Evolutionary conservation across 2,888 invertebrate genomes (phyloP), one percentile per base, ranked within the genome.

Genomic region (Epirrhoe alternata): DNA sequence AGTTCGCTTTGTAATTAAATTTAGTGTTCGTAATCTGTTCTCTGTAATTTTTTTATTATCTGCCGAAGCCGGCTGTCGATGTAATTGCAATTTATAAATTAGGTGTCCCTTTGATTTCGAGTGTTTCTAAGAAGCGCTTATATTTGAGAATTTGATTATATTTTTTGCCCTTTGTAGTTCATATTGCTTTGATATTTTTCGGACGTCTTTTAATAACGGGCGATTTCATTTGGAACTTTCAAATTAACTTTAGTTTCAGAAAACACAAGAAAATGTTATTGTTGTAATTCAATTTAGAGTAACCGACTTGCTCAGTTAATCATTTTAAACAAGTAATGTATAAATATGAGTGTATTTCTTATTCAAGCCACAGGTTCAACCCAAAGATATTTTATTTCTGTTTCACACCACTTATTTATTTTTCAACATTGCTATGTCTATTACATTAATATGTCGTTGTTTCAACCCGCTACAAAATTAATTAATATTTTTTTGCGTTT

Each of bases 1-100:
- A 87, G 89, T 90, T 89, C 89, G 87, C 86, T 89, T 89, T 88
- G 88, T 92, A 92, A 92, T 93, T 92, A 92, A 90, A 92, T 92
- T 92, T 92, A 91, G 91, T 91, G 90, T 90, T 89, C 87, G 86
- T 91, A 92, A 92, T 91, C 91, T 90, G 87, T 86, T 84, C 83
- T 82, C 82, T 88, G 81, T 86, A 81, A 82, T 64, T 58, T 81
- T 87, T 87, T 85, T 86, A 85, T 79, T 81, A 77, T 79, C 77
- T 81, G 77, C 83, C 77, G 79, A 78, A 80, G 74, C 78, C 77
- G 76, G 76, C 88, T 87, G 82, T 83, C 86, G 86, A 82, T 86
- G 86, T 90, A 90, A 92, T 92, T 91, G 90, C 89, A 88, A 90
- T 91, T 91, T 90, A 87, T 82, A 87, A 90, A 90, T 90, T 90